A percentile compares a stretch with the other conserved stretches of the same genome.
phyloP scores from a whole-genome alignment of 2,113 vertebrate species.

The Parotia lawesii region DNA sequence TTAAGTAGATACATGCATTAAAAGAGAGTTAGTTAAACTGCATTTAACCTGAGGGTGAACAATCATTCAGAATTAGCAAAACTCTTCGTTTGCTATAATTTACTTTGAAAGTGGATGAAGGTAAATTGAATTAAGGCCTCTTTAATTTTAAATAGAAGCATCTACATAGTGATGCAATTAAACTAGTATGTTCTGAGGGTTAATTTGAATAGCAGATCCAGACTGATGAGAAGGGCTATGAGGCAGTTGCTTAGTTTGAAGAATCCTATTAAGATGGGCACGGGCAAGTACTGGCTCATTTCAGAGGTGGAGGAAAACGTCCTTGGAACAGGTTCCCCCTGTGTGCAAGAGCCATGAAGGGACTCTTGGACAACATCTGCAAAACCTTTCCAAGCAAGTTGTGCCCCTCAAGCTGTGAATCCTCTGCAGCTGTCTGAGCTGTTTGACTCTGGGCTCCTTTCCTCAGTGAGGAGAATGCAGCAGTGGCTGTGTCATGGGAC shows the following conservation, averaged over 20 bases:
- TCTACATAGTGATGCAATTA: constrained; percentile 31
- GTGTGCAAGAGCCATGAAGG: fast-evolving
- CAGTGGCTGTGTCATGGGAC: neutral
- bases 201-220: neutral
- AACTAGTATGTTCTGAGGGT: neutral
- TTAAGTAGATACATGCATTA: neutral
- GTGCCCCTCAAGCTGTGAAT: neutral
- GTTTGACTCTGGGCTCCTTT: neutral
- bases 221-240: neutral
- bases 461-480: neutral
- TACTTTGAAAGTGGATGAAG: constrained; percentile 38
- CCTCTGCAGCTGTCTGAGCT: neutral
- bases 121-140: constrained; percentile 48
- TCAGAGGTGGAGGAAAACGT: neutral
- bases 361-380: neutral
- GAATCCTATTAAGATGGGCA: neutral
- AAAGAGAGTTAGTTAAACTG: constrained; percentile 17
- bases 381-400: neutral
- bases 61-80: constrained; percentile 35
- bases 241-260: neutral
- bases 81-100: constrained; percentile 49
- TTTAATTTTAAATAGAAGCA: constrained; percentile 33
- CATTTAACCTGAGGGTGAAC: constrained; percentile 40
- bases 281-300: neutral
- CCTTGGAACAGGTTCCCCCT: neutral